These are phyloP conservation scores for Noturus placidus DNA, from an alignment of 2,113 vertebrate species.

Conservation along the genomic window DNA sequence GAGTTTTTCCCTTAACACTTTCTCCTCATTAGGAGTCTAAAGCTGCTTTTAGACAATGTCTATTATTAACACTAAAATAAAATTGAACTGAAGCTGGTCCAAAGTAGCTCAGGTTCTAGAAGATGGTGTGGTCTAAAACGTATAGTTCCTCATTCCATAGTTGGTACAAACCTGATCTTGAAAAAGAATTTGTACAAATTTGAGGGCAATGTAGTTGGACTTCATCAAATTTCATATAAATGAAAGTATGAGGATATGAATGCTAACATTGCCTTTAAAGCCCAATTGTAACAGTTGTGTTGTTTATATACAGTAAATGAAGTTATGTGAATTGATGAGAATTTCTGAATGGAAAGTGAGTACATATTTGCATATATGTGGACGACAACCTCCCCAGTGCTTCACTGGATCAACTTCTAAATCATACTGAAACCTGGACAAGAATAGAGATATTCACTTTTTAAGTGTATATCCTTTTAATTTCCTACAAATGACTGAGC, in stretches of 20 bases:
- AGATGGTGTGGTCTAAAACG: not conserved
- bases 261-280: not conserved
- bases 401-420: not conserved
- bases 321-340: not conserved
- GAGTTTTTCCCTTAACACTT: not conserved
- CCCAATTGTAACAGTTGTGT: too few species aligned
- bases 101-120: not conserved
- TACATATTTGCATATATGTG: not conserved
- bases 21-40: too few species aligned
- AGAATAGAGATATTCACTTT: not conserved
- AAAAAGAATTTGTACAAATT: not conserved
- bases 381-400: not conserved
- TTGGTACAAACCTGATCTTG: not conserved
- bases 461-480: not conserved
- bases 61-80: not conserved
- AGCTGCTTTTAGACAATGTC: not conserved
- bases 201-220: not conserved
- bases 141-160: not conserved
- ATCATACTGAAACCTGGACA: not conserved
- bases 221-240: too few species aligned
- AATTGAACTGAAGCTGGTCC: not conserved
- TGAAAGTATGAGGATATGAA: not conserved
- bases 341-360: not conserved
- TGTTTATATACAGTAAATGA: too few species aligned
- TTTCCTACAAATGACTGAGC: conserved; percentile 14